phyloP scores from a whole-genome alignment of 2,888 invertebrate genomes.

The Agrotis exclamationis region DNA sequence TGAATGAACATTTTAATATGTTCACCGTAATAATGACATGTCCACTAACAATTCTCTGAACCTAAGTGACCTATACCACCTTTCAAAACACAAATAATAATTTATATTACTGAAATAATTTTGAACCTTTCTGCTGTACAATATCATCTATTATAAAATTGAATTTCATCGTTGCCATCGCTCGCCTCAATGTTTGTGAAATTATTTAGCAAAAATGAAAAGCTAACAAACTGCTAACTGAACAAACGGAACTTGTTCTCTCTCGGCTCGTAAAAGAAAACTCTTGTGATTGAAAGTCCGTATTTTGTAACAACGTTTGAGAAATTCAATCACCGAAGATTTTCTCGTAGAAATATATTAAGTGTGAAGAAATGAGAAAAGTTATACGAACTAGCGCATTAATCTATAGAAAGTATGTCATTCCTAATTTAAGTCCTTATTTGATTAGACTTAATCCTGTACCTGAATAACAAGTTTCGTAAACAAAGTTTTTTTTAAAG shows the following conservation, averaged over 20 bases:
- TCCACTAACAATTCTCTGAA: too few relatives aligned
- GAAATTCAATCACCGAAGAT: neutral
- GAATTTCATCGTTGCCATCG: conserved; percentile 1
- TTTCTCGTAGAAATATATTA: neutral
- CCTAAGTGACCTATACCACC: too few relatives aligned
- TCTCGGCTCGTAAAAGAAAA: neutral
- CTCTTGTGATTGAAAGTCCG: neutral
- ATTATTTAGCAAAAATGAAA: conserved; percentile 25
- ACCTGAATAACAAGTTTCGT: too few relatives aligned
- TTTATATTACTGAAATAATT: neutral
- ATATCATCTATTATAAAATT: conserved; percentile 5
- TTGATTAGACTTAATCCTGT: too few relatives aligned
- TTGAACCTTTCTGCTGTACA: neutral
- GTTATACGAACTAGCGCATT: neutral
- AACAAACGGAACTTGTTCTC: neutral
- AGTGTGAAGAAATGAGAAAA: neutral
- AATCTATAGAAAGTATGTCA: neutral
- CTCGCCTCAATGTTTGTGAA: conserved; percentile 1
- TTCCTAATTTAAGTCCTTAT: neutral
- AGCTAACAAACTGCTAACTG: conserved; percentile 13
- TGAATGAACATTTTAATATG: too few relatives aligned
- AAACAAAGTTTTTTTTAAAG: too few relatives aligned
- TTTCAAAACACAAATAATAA: too few relatives aligned
- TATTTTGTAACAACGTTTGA: too few relatives aligned
- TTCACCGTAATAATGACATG: too few relatives aligned